Percentiles rank a stretch among this genome's conserved stretches.
Evolutionary conservation across 2,113 vertebrate genomes (phyloP).

Genomic region (Lynx canadensis): DNA sequence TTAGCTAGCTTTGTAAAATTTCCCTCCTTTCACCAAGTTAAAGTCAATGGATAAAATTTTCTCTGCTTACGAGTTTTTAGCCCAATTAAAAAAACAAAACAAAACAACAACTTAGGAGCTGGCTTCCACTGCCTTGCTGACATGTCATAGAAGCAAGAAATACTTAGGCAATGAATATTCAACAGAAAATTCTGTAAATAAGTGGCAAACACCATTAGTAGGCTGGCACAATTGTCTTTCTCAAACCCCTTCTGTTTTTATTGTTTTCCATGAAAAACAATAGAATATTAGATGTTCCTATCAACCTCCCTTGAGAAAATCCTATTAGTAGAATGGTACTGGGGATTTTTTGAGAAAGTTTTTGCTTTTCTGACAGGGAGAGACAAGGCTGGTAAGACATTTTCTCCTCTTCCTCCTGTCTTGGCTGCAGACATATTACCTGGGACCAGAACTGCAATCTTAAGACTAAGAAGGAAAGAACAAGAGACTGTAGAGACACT

Average conservation of each 20-base stretch:
- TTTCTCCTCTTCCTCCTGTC: not conserved
- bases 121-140: not conserved
- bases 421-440: not conserved
- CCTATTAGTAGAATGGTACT: not conserved
- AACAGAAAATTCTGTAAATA: not conserved
- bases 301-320: not conserved
- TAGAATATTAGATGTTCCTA: not conserved
- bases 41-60: conserved; percentile 19
- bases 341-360: not conserved
- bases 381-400: not conserved
- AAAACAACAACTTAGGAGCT: not conserved
- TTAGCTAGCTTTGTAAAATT: not conserved
- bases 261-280: not conserved
- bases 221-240: not conserved
- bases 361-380: not conserved
- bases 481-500: not conserved
- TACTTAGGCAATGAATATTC: conserved; percentile 33
- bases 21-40: not conserved
- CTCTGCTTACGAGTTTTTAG: not conserved
- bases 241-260: not conserved
- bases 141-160: not conserved
- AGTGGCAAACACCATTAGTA: not conserved
- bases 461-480: conserved; percentile 7
- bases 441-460: not conserved
- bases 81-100: not conserved